Base-by-base conservation (phyloP, 1,140 invertebrate genomes). In the Drosophila nigrodunni region DNA sequence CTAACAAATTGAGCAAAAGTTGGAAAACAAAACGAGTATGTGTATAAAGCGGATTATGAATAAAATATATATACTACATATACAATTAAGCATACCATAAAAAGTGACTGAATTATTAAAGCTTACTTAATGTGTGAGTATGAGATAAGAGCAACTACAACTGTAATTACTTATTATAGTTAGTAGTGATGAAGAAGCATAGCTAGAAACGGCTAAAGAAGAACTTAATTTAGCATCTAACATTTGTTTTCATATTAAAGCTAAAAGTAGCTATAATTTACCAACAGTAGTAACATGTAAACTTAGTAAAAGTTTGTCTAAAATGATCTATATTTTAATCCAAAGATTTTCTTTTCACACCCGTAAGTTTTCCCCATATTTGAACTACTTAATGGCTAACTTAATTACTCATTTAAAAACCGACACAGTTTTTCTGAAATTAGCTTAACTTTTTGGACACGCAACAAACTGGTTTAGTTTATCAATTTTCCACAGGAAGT, bases 401-500 rank as follows among this genome's bases (percentile, higher is more conserved):
- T 30, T 30, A 30, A 30, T 30, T 30, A 30, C 25, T 6, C 25
- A 30, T 30, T 30, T 30, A 30, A 5, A 25, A 30, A 5, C 25
- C 25, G 25, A 30, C 25, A 30, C 25, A 30, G 25, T 30, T 30
- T 30, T 30, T 37, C 35, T 39, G 37, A 30, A 30, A 30, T 30
- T 10, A 47, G 15, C 13, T 47, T 30, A 30, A 35, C 5, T 52
- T 35, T 35, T 13, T 7, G 30, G 15, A 47, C 44, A 52, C 25
- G 25, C 50, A 8, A 30, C 18, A 11, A 30, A 10, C 18, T 44
- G 6, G 11, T 8, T 7, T 35, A 54, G 4, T 13, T n/a, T 35
- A 13, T 0, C 39, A 9, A n/a, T 61, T 76, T 58, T 71, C 65
- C 59, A 74, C 66, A 80, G 85, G 85, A 89, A 88, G 65, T 89